Evolutionary conservation across 2,113 vertebrate genomes (phyloP).

Genomic region (Dicentrarchus labrax): DNA sequence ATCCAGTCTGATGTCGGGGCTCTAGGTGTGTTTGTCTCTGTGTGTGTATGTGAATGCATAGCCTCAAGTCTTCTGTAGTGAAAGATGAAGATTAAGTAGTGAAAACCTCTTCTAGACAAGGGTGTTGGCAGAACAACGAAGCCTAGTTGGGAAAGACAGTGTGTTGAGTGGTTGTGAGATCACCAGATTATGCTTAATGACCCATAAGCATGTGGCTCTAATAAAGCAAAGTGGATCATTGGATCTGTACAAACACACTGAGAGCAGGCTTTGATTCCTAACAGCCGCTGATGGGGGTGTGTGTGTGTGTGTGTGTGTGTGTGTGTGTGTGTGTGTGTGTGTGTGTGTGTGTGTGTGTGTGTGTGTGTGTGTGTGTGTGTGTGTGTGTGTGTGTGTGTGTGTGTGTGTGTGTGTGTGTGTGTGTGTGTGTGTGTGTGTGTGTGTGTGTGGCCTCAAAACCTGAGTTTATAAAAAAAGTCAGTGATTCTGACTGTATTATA

Average conservation of each 20-base stretch:
- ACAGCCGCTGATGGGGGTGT: slow-evolving; percentile 3
- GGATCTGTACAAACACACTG: slow-evolving; percentile 38
- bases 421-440: not conserved
- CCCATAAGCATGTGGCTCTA: slow-evolving; percentile 52
- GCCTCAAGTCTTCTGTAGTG: not conserved
- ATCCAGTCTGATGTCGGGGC: not conserved
- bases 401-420: not conserved
- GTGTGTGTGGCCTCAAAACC: no score
- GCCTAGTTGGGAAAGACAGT: not conserved
- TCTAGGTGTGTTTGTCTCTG: not conserved
- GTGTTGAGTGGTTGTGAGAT: slow-evolving; percentile 44
- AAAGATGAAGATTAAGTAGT: not conserved
- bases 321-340: not conserved
- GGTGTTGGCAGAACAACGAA: slow-evolving; percentile 25
- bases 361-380: not conserved
- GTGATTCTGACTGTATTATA: not conserved
- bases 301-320: not conserved
- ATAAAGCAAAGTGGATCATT: slow-evolving; percentile 44
- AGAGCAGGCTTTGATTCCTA: slow-evolving; percentile 13
- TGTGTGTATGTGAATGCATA: not conserved
- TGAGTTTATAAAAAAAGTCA: not conserved
- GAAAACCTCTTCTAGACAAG: not conserved
- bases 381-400: not conserved
- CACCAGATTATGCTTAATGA: slow-evolving; percentile 57
- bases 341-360: not conserved